phyloP scores from a whole-genome alignment of 2,888 invertebrate species.

The Coelinius sp. region DNA sequence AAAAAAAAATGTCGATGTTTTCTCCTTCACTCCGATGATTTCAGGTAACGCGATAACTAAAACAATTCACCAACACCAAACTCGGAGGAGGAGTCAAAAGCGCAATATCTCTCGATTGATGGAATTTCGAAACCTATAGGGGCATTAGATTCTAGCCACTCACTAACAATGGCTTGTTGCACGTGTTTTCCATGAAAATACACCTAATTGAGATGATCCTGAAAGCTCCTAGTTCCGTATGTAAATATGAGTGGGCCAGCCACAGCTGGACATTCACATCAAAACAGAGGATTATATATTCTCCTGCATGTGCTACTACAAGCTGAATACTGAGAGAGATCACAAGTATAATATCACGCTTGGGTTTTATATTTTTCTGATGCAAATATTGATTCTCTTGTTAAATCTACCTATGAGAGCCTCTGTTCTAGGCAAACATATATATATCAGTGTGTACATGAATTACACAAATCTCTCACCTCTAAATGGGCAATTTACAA shows the following conservation, averaged over 20 bases:
- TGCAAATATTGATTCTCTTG: not conserved
- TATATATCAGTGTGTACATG: no score
- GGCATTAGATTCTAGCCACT: not conserved
- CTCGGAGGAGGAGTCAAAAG: not conserved
- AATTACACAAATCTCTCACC: no score
- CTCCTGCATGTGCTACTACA: not conserved
- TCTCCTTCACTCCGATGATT: not conserved
- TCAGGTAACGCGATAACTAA: not conserved
- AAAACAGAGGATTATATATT: not conserved
- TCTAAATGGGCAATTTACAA: no score
- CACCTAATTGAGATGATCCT: not conserved
- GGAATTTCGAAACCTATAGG: not conserved
- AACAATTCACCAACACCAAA: not conserved
- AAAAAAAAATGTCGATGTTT: not conserved
- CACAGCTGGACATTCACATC: conserved; percentile 17
- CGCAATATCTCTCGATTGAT: not conserved
- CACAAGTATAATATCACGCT: not conserved
- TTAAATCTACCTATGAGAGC: no score
- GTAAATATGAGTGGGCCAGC: conserved; percentile 5
- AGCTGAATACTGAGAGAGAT: not conserved
- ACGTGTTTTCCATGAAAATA: conserved; percentile 19
- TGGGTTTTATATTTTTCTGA: not conserved
- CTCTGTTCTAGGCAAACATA: no score
- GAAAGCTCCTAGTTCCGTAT: conserved; percentile 12
- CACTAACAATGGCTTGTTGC: conserved; percentile 3